Conservation (phyloP, 2,113 vertebrate genomes). For the Clarias magur region DNA sequence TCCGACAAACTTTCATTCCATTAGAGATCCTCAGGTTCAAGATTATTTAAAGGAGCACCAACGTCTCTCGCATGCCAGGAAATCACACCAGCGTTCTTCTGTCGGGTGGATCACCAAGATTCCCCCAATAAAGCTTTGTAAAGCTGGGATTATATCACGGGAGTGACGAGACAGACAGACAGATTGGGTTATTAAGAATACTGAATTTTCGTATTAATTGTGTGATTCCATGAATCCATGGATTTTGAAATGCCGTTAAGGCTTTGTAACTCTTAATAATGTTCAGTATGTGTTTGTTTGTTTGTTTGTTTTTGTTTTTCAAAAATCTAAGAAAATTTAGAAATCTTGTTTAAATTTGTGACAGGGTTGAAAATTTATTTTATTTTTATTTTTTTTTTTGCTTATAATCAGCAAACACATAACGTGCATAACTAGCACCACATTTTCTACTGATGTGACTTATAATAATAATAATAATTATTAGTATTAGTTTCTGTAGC, state of each 20-base stretch:
- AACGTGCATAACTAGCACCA: background rate
- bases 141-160: background rate
- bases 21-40: conserved; percentile 21
- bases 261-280: background rate
- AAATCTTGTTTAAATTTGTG: background rate
- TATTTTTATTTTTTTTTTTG: background rate
- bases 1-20: background rate
- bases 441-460: background rate
- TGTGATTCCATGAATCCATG: background rate
- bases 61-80: conserved; percentile 12
- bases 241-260: background rate
- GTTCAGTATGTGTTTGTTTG: background rate
- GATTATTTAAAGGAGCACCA: background rate
- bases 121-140: conserved; percentile 15
- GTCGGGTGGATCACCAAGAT: background rate
- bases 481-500: background rate
- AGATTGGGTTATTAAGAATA: conserved; percentile 5
- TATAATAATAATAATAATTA: background rate
- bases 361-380: background rate
- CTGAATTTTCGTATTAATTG: background rate
- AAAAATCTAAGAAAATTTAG: background rate
- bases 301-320: background rate
- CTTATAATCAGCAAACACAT: background rate
- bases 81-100: background rate
- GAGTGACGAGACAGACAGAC: background rate